Conservation (phyloP, 2,113 vertebrate species). For the Nothoprocta pentlandii region DNA sequence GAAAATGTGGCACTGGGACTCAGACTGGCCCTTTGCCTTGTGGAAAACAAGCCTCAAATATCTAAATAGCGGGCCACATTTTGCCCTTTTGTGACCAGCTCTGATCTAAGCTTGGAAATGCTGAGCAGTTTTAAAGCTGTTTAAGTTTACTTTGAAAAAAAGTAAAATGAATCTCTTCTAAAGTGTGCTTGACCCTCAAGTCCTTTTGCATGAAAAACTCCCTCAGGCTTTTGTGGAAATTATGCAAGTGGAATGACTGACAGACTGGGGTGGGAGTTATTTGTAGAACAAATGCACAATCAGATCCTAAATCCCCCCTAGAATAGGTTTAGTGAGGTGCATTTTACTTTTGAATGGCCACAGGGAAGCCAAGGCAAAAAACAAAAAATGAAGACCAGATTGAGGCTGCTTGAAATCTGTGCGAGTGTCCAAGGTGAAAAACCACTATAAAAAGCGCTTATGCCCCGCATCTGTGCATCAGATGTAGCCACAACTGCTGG, state of each 20-base stretch:
- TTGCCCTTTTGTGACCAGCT: conserved; percentile 26
- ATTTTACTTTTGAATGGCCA: conserved; percentile 10
- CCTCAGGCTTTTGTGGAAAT: conserved; percentile 53
- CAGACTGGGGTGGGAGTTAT: conserved; percentile 12
- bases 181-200: conserved; percentile 51
- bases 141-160: conserved; percentile 30
- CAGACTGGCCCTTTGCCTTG: not conserved
- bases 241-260: conserved; percentile 17
- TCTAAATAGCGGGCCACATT: not conserved
- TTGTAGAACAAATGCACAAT: conserved; percentile 59
- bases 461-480: rapidly evolving
- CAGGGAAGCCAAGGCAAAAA: not conserved
- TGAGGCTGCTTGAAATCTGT: not conserved
- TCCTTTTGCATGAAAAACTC: conserved; percentile 40
- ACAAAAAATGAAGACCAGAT: not conserved
- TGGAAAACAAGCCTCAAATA: not conserved
- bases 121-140: conserved; percentile 7
- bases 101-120: conserved; percentile 5
- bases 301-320: conserved; percentile 10
- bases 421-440: not conserved
- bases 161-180: conserved; percentile 11
- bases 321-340: conserved; percentile 16
- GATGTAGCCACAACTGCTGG: not conserved
- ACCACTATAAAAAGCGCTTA: not conserved
- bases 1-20: not conserved